Evolutionary conservation across 2,888 invertebrate genomes (phyloP).

Genomic region (Andrena praecox): DNA sequence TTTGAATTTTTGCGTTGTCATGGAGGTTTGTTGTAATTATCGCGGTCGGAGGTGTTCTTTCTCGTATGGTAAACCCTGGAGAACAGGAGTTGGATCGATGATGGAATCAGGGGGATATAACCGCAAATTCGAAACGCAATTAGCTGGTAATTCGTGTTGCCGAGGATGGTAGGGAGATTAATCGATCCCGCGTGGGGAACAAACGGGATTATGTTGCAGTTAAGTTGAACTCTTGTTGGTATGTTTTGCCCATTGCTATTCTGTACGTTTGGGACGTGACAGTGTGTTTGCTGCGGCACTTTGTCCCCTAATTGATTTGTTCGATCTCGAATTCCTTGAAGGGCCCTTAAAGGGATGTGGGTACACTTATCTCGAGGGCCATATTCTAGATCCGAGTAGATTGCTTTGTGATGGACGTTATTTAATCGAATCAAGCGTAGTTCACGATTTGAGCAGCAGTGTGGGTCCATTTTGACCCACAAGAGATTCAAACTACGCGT

Average conservation of each 20-base stretch:
- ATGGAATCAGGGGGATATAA: neutral
- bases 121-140: neutral
- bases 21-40: neutral
- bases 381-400: too few relatives aligned
- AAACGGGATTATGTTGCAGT: neutral
- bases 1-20: too few relatives aligned
- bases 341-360: too few relatives aligned
- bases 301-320: neutral
- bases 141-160: slow-evolving; percentile 1
- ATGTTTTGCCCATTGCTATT: neutral
- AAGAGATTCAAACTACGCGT: too few relatives aligned
- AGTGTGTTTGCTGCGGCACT: neutral
- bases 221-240: neutral
- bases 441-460: too few relatives aligned
- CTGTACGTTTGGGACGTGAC: neutral
- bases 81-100: neutral
- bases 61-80: neutral
- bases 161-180: neutral
- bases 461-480: too few relatives aligned
- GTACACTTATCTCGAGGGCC: too few relatives aligned
- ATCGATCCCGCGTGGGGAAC: neutral
- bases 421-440: too few relatives aligned
- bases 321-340: neutral
- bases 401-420: too few relatives aligned
- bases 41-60: neutral